These are phyloP conservation scores for Tetrax tetrax DNA, from an alignment of 2,113 vertebrate species.

Conservation along the genomic window DNA sequence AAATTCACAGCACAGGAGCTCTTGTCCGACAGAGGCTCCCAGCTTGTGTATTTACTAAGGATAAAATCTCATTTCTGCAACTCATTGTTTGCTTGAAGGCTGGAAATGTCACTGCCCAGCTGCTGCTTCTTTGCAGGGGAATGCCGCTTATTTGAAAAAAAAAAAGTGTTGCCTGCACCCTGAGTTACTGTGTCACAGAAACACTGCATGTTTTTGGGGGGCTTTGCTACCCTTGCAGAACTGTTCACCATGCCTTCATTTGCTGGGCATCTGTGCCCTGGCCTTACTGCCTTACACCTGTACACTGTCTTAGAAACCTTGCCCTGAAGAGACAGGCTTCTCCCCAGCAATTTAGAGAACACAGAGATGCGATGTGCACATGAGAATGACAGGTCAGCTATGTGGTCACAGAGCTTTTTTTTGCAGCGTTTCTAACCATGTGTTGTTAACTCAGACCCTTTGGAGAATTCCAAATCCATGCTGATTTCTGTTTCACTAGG, in stretches of 20 bases:
- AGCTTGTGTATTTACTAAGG: background rate
- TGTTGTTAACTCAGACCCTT: background rate
- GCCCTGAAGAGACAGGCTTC: background rate
- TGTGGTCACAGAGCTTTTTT: background rate
- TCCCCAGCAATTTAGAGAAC: background rate
- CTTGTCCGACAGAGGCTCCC: background rate
- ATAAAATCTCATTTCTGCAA: background rate
- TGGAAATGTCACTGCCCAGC: background rate
- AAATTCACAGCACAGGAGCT: background rate
- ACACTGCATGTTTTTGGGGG: background rate
- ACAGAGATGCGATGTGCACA: background rate
- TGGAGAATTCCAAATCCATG: background rate
- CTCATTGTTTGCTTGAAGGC: background rate
- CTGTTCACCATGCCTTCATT: background rate
- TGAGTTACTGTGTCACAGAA: background rate
- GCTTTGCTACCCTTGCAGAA: background rate
- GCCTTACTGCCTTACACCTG: background rate
- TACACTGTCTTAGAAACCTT: background rate
- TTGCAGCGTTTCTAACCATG: background rate
- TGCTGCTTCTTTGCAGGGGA: background rate
- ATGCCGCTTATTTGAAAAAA: background rate
- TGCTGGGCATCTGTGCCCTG: background rate
- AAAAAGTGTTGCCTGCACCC: background rate
- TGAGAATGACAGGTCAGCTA: background rate
- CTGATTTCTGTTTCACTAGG: background rate